Percentiles rank a stretch among this genome's conserved stretches.
These are phyloP conservation scores for Lerista edwardsae DNA, from an alignment of 2,797 vertebrate genomes.

Conservation along the genomic window DNA sequence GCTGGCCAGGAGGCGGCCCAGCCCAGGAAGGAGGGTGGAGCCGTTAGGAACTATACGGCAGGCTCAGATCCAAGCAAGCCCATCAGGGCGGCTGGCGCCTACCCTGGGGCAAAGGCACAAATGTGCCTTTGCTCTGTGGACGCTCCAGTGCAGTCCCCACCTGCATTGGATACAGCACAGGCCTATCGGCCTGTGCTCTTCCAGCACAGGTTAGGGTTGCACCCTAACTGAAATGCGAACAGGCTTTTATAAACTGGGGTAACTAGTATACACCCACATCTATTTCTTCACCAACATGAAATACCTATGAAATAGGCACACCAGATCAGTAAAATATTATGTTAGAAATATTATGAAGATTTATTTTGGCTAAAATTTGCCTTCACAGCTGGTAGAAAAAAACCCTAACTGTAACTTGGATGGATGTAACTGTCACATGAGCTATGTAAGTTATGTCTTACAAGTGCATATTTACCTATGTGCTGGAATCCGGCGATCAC, in stretches of 20 bases:
- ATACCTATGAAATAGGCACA: not conserved
- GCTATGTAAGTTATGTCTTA: not conserved
- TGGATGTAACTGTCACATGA: not conserved
- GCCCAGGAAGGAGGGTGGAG: too few relatives aligned
- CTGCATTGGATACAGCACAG: too few relatives aligned
- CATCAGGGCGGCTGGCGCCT: too few relatives aligned
- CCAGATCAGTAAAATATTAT: not conserved
- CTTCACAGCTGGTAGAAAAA: not conserved
- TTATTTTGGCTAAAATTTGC: not conserved
- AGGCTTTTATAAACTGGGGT: not conserved
- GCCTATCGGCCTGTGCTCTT: too few relatives aligned
- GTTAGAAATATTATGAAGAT: not conserved
- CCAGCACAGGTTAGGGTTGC: too few relatives aligned
- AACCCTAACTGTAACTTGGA: not conserved
- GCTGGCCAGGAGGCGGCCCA: too few relatives aligned
- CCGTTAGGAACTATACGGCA: too few relatives aligned
- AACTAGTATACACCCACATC: not conserved
- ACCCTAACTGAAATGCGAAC: not conserved
- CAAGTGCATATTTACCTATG: conserved; percentile 84
- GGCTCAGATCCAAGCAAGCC: too few relatives aligned
- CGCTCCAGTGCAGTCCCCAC: too few relatives aligned
- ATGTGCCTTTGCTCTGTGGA: too few relatives aligned
- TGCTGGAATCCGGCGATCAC: conserved; percentile 94
- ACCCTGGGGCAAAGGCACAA: too few relatives aligned
- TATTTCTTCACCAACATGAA: not conserved